These are phyloP conservation scores for Archips xylosteana DNA, from an alignment of 2,888 invertebrate species.

Conservation along the genomic window DNA sequence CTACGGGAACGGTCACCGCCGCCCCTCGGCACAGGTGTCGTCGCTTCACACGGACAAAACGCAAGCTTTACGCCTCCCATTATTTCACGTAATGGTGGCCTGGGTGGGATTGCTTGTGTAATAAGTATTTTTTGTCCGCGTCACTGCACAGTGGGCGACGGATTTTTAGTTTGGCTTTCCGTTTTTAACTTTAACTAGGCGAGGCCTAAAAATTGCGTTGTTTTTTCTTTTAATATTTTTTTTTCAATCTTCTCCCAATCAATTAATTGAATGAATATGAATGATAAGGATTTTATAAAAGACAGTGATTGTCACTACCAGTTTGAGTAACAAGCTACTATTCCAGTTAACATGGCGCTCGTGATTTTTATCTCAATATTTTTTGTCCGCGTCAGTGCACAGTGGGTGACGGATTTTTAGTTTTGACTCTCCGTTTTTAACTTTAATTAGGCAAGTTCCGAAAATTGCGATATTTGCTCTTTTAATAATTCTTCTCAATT, in stretches of 20 bases:
- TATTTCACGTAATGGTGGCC: slow-evolving; percentile 69
- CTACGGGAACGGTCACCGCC: slow-evolving; percentile 43
- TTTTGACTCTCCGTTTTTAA: slow-evolving; percentile 21
- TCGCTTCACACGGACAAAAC: slow-evolving; percentile 75
- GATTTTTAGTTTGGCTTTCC: slow-evolving; percentile 29
- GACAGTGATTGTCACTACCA: too few relatives aligned
- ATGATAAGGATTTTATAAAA: too few relatives aligned
- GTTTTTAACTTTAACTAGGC: neutral
- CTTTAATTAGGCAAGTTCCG: neutral
- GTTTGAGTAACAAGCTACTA: too few relatives aligned
- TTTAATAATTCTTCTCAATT: too few relatives aligned
- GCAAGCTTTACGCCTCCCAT: slow-evolving; percentile 74
- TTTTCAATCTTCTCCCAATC: too few relatives aligned
- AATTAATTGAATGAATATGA: too few relatives aligned
- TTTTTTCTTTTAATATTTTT: too few relatives aligned
- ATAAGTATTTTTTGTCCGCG: slow-evolving; percentile 39
- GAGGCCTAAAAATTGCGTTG: too few relatives aligned
- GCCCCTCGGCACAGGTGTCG: slow-evolving; percentile 76
- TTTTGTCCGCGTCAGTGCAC: slow-evolving; percentile 34
- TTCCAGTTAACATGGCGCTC: too few relatives aligned
- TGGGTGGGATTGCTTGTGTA: slow-evolving; percentile 38
- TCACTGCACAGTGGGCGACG: slow-evolving; percentile 35
- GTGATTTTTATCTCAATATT: neutral
- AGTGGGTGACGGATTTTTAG: slow-evolving; percentile 36
- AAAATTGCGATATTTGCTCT: too few relatives aligned